phyloP scores from a whole-genome alignment of 2,113 vertebrate genomes.

The Blennius ocellaris region DNA sequence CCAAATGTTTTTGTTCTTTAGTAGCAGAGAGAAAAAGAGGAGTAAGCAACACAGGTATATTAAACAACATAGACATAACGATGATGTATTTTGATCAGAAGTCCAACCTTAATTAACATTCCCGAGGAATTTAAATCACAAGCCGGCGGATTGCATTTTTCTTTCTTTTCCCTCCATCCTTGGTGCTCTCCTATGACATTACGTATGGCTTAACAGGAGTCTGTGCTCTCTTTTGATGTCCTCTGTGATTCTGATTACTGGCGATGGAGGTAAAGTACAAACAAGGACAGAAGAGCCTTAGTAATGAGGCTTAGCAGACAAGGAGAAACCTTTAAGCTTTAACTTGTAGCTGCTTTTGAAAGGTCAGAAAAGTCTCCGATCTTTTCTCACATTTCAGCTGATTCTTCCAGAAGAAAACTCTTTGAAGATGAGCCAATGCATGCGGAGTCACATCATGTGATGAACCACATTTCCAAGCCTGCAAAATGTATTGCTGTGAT shows the following conservation, averaged over 20 bases:
- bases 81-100: not conserved
- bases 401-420: constrained; percentile 30
- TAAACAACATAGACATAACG: no score
- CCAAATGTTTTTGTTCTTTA: no score
- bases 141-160: not conserved
- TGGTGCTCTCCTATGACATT: not conserved
- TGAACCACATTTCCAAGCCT: constrained; percentile 12
- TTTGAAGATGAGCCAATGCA: constrained; percentile 59
- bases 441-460: constrained; percentile 45
- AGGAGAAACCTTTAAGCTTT: constrained; percentile 21
- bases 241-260: constrained; percentile 22
- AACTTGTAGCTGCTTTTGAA: constrained; percentile 35
- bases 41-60: not conserved
- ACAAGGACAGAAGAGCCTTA: constrained; percentile 6
- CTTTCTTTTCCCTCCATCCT: not conserved
- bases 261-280: constrained; percentile 29
- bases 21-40: not conserved
- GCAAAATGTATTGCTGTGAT: constrained; percentile 12
- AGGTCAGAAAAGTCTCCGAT: constrained; percentile 16
- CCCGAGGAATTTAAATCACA: not conserved
- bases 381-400: constrained; percentile 15
- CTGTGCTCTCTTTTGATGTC: constrained; percentile 47
- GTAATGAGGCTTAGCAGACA: constrained; percentile 37
- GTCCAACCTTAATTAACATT: not conserved
- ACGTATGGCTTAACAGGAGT: not conserved